A percentile compares a stretch with the other conserved stretches of the same genome.
Evolutionary conservation across 2,113 vertebrate species (phyloP).

Genomic region (Gallinago paraguaiae): DNA sequence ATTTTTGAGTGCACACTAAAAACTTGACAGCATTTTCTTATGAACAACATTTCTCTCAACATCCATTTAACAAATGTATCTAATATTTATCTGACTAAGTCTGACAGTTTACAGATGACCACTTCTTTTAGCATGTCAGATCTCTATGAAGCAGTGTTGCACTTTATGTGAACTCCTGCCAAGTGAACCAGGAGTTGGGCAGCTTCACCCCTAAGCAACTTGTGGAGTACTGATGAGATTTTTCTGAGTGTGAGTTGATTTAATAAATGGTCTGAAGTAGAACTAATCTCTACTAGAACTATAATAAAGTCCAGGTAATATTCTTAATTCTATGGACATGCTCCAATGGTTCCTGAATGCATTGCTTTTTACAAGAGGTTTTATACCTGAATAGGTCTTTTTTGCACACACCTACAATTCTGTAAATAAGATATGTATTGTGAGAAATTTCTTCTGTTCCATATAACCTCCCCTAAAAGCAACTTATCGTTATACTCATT

Average conservation of each 20-base stretch:
- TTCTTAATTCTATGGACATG: not conserved
- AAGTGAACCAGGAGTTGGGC: not conserved
- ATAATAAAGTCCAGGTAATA: not conserved
- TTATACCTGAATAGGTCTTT: not conserved
- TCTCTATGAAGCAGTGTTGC: fast-evolving
- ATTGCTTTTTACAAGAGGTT: not conserved
- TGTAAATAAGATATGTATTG: not conserved
- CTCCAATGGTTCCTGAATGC: not conserved
- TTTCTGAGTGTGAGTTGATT: not conserved
- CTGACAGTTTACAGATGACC: not conserved
- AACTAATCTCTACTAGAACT: not conserved
- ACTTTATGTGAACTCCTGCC: not conserved
- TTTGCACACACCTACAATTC: not conserved
- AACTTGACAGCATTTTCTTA: not conserved
- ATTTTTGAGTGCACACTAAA: not conserved
- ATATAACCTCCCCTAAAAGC: not conserved
- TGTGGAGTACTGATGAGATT: not conserved
- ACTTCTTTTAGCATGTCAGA: not conserved
- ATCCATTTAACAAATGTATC: not conserved
- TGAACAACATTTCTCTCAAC: not conserved
- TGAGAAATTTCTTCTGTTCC: not conserved
- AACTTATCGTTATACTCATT: not conserved
- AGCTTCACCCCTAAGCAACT: not conserved
- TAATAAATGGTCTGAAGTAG: not conserved
- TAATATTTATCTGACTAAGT: not conserved